Evolutionary conservation across 2,888 invertebrate genomes (phyloP), one percentile per base, ranked within the genome.

Genomic region (Drosophila engyochracea): DNA sequence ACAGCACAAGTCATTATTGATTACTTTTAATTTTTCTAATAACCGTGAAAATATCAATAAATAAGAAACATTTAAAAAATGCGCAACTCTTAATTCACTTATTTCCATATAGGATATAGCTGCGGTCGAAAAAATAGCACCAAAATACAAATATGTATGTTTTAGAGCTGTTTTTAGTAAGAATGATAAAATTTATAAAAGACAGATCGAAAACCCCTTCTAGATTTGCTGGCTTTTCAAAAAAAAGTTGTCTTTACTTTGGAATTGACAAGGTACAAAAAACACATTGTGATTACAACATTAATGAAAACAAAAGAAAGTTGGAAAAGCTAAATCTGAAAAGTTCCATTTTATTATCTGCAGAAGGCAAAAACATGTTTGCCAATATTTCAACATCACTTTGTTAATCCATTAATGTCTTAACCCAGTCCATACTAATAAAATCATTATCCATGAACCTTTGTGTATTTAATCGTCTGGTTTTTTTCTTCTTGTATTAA

Each of bases 11-110:
- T 74, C 70, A 66, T 88, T 89, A 86, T 86, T 86, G 85, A 89
- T 86, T 79, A 81, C 72, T 75, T 87, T 83, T 79, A 67, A 85
- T 60, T 88, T 82, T 74, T 70, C 81, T 85, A 89, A 89, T 87
- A 81, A 69, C 75, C 88, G 79, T 86, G 85, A 81, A 85, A 89
- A 82, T 63, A 85, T 70, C 74, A 59, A 78, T 73, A 70, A 74
- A 82, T 82, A 12, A 53, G 53, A 53, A 77, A 39, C 31, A 63
- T 41, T 47, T 51, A 44, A 54, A 49, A 58, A 47, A 72, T 59
- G 54, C 54, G 55, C 47, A 66, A 59, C 66, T 51, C 47, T 51
- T n/a, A 25, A 57, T 16, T 25, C 47, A 4, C 16, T 9, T 47
- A 9, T 5, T 47, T 25, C 2, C 25, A 25, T 16, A 47, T 16